Conservation (phyloP, 2,113 vertebrate species). For the Gadus macrocephalus region DNA sequence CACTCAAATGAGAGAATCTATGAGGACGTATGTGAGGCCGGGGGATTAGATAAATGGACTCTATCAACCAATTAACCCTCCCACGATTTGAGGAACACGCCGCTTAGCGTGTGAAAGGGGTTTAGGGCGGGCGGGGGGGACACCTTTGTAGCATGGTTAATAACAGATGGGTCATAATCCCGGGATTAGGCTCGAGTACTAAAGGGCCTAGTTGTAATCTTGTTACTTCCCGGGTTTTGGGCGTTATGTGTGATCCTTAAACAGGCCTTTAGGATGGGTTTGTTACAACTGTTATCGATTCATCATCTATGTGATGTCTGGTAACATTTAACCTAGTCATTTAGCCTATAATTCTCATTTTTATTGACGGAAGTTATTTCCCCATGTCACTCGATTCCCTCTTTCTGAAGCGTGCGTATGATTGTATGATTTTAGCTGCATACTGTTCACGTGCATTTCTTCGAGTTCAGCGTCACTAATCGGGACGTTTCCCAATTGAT, state of each 20-base stretch:
- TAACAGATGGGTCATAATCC: conserved; percentile 70
- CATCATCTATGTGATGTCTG: too few relatives aligned
- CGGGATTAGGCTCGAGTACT: conserved; percentile 55
- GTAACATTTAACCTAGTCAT: too few relatives aligned
- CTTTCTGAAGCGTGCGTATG: conserved; percentile 30
- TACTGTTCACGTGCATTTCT: conserved; percentile 64
- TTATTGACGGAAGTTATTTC: too few relatives aligned
- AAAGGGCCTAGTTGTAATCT: conserved; percentile 45
- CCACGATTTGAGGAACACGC: conserved; percentile 55
- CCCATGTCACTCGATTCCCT: not conserved
- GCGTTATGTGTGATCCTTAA: not conserved
- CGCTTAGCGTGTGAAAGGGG: conserved; percentile 70
- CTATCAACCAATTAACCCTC: conserved; percentile 73
- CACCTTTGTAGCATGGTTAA: conserved; percentile 54
- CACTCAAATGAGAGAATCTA: conserved; percentile 68
- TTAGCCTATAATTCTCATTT: too few relatives aligned
- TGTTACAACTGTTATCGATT: too few relatives aligned
- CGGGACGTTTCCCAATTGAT: conserved; percentile 77
- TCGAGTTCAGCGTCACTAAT: conserved; percentile 81
- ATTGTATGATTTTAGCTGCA: conserved; percentile 44
- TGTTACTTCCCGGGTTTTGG: conserved; percentile 34
- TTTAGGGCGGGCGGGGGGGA: conserved; percentile 25
- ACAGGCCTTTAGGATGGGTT: not conserved
- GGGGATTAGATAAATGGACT: conserved; percentile 78
- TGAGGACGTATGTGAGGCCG: conserved; percentile 52